These are phyloP conservation scores for Patella pellucida DNA, from an alignment of 2,888 invertebrate species.

Conservation along the genomic window DNA sequence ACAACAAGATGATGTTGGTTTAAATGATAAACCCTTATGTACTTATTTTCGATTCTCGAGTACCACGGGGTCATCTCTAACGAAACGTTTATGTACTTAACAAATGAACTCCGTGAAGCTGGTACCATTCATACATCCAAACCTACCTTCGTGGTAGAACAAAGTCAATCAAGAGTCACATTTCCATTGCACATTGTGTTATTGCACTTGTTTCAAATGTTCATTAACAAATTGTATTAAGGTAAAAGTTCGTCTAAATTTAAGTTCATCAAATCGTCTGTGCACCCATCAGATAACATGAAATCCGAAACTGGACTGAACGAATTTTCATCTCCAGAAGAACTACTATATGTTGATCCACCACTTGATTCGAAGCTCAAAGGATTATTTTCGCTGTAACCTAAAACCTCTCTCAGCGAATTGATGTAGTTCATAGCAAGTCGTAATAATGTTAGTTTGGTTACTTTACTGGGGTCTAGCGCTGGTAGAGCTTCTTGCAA, in stretches of 20 bases:
- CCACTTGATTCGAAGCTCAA: slow-evolving; percentile 3
- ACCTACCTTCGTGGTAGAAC: too few relatives aligned
- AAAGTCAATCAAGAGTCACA: too few relatives aligned
- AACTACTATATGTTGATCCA: neutral
- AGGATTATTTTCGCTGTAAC: slow-evolving; percentile 21
- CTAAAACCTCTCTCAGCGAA: slow-evolving; percentile 73
- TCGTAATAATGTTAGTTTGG: slow-evolving; percentile 88
- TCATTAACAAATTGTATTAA: neutral
- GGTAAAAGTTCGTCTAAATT: neutral
- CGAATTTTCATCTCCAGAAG: neutral
- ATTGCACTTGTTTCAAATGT: too few relatives aligned
- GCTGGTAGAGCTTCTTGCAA: slow-evolving; percentile 83
- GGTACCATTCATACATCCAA: too few relatives aligned
- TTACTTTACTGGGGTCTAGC: slow-evolving; percentile 77
- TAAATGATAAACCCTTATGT: too few relatives aligned
- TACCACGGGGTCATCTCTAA: too few relatives aligned
- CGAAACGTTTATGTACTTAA: too few relatives aligned
- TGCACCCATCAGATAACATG: neutral
- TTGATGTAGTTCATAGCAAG: slow-evolving; percentile 89
- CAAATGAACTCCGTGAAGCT: too few relatives aligned
- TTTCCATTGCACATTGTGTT: too few relatives aligned
- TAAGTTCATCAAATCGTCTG: neutral
- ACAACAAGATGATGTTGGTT: too few relatives aligned
- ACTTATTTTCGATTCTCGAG: too few relatives aligned
- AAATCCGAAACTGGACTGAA: neutral